phyloP scores from a whole-genome alignment of 2,113 vertebrate genomes.

The Heterotilapia buettikoferi region DNA sequence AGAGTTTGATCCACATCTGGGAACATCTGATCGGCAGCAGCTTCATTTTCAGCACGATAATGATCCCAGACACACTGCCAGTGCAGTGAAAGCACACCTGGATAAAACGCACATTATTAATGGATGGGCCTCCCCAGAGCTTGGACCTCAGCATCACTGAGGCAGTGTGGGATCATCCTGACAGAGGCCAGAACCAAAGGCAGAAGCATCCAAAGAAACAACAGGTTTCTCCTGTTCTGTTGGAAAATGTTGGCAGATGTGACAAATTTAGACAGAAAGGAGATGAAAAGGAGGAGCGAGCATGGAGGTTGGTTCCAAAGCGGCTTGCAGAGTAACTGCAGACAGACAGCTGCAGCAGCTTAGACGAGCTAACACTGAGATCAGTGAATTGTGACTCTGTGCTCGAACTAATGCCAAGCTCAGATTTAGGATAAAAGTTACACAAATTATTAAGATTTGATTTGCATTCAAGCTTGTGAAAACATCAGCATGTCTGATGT shows the following conservation, averaged over 20 bases:
- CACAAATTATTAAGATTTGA: not conserved
- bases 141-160: not conserved
- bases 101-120: not conserved
- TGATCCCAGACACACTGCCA: not conserved
- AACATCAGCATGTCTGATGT: not conserved
- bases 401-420: not conserved
- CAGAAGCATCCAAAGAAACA: not conserved
- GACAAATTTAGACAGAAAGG: not conserved
- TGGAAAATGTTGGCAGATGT: not conserved
- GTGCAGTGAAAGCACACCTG: not conserved
- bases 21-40: not conserved
- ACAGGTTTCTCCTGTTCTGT: not conserved
- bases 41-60: not conserved
- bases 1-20: not conserved
- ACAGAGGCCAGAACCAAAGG: not conserved
- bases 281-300: not conserved
- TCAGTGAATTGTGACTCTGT: not conserved
- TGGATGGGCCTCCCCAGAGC: accelerated
- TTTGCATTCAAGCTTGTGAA: not conserved
- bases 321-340: not conserved
- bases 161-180: not conserved
- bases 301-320: not conserved
- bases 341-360: not conserved
- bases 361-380: not conserved
- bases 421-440: accelerated